phyloP scores from a whole-genome alignment of 2,888 invertebrate genomes.

The Cynaeus angustus region DNA sequence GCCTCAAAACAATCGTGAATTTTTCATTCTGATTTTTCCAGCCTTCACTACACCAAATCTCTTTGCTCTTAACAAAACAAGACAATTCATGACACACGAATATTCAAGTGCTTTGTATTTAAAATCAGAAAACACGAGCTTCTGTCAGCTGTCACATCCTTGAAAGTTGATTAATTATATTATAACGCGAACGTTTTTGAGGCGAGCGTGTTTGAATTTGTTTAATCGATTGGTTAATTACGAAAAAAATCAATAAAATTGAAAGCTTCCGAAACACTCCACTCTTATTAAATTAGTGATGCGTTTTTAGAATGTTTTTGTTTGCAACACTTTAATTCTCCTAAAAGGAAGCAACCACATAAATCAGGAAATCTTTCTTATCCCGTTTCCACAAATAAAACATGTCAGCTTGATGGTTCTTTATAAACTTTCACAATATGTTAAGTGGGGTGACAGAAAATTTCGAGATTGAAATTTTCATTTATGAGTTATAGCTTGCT shows the following conservation, averaged over 20 bases:
- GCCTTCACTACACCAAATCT: too few relatives aligned
- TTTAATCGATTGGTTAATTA: constrained; percentile 37
- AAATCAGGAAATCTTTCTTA: constrained; percentile 11
- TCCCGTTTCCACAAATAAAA: constrained; percentile 23
- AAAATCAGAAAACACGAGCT: constrained; percentile 2
- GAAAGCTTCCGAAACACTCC: neutral
- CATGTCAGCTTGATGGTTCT: constrained; percentile 13
- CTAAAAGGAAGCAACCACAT: constrained; percentile 12
- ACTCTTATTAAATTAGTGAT: neutral
- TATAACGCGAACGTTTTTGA: constrained; percentile 8
- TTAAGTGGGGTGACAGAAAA: constrained; percentile 33
- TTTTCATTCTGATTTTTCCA: too few relatives aligned
- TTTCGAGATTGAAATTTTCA: constrained; percentile 31
- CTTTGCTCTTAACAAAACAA: too few relatives aligned
- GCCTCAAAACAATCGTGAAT: too few relatives aligned
- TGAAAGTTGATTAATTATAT: constrained; percentile 19
- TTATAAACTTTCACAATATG: constrained; percentile 36
- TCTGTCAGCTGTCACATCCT: constrained; percentile 5
- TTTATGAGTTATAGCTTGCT: constrained; percentile 28
- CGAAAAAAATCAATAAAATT: constrained; percentile 30
- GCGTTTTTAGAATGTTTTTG: neutral
- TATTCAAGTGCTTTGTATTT: constrained; percentile 5
- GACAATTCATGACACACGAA: neutral
- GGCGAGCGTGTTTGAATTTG: constrained; percentile 17
- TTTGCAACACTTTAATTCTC: constrained; percentile 2